A percentile compares a stretch with the other conserved stretches of the same genome.
Conservation (phyloP, 2,113 vertebrate species). For the Phalacrocorax carbo region DNA sequence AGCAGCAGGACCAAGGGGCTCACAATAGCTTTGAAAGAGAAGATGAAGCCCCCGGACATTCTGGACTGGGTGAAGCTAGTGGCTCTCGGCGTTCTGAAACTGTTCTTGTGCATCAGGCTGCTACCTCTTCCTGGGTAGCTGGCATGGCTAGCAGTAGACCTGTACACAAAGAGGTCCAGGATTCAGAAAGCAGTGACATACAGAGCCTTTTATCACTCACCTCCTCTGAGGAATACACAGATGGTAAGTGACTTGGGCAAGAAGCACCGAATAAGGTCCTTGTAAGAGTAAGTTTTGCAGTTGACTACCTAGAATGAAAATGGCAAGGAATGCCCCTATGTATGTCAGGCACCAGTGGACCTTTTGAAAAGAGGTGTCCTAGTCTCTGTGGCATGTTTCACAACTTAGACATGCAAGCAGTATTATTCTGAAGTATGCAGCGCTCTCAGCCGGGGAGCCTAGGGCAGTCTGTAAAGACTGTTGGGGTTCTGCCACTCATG, state of each 20-base stretch:
- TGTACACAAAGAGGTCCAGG: constrained; percentile 78
- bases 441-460: not conserved
- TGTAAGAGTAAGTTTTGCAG: not conserved
- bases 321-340: not conserved
- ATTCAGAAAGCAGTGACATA: constrained; percentile 92
- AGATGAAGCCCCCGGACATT: constrained; percentile 74
- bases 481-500: not conserved
- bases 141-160: constrained; percentile 78
- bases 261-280: not conserved
- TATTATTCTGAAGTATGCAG: not conserved
- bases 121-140: constrained; percentile 85
- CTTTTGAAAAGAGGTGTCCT: not conserved
- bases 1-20: constrained; percentile 62
- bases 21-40: constrained; percentile 73
- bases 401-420: not conserved
- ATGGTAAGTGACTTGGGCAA: constrained; percentile 79
- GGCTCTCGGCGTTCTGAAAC: constrained; percentile 87
- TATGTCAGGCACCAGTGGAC: not conserved
- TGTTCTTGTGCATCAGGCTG: constrained; percentile 87
- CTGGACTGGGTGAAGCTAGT: constrained; percentile 83
- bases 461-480: not conserved
- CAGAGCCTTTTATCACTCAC: constrained; percentile 95
- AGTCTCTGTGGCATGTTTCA: not conserved
- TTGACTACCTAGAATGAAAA: not conserved
- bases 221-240: constrained; percentile 90